Conservation (phyloP, 2,888 invertebrate species). For the Tenthredo livida region DNA sequence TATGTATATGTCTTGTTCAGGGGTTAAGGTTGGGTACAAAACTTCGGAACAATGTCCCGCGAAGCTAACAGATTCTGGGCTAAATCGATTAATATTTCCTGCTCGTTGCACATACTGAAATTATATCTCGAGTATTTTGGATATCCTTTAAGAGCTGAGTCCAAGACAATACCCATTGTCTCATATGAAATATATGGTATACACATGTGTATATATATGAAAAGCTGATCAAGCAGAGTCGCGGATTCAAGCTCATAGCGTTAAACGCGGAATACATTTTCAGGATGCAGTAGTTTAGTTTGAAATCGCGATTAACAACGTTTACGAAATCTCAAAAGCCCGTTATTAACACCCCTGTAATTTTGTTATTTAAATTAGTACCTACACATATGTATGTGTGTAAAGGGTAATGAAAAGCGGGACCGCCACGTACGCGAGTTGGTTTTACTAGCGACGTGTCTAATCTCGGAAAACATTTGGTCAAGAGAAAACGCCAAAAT, state of each 20-base stretch:
- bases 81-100: constrained; percentile 40
- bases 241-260: not conserved
- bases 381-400: too few relatives aligned
- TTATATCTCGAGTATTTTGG: not conserved
- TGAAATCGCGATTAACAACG: not conserved
- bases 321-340: not conserved
- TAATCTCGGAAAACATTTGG: constrained; percentile 39
- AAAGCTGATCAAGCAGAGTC: not conserved
- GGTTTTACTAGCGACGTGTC: constrained; percentile 43
- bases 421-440: not conserved
- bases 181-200: too few relatives aligned
- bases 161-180: not conserved
- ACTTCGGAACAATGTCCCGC: constrained; percentile 23
- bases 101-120: not conserved
- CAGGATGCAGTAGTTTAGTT: not conserved
- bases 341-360: not conserved
- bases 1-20: constrained; percentile 39
- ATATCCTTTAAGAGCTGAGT: not conserved
- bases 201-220: not conserved
- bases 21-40: constrained; percentile 26
- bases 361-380: constrained; percentile 15
- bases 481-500: constrained; percentile 17
- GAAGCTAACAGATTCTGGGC: constrained; percentile 23
- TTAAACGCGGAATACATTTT: not conserved
- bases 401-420: not conserved